These are phyloP conservation scores for Peucedramus taeniatus DNA, from an alignment of 2,113 vertebrate genomes.

Conservation along the genomic window DNA sequence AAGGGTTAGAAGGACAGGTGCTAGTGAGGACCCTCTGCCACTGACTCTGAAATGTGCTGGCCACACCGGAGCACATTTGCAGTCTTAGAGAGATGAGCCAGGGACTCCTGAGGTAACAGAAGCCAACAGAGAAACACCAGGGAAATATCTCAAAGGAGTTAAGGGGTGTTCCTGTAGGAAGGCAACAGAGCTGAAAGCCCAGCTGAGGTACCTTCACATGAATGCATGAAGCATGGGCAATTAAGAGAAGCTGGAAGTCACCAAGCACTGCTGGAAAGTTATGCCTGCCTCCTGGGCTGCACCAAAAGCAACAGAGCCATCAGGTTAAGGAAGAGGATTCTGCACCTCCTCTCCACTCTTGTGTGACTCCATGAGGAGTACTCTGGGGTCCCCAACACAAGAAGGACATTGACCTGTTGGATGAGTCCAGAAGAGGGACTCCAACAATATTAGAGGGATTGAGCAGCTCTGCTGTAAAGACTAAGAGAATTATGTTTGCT, in stretches of 20 bases:
- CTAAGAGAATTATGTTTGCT: not conserved
- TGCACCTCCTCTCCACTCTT: too few species aligned
- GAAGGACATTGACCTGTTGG: not conserved
- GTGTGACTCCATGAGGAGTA: accelerated
- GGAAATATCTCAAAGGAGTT: not conserved
- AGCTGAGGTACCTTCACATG: not conserved
- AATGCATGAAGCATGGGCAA: accelerated
- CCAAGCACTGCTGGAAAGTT: not conserved
- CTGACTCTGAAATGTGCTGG: not conserved
- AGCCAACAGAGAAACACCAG: not conserved
- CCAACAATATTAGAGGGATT: not conserved
- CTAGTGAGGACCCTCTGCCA: accelerated
- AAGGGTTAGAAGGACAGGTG: not conserved
- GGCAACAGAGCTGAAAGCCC: accelerated
- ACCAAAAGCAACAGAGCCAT: not conserved
- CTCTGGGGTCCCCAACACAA: not conserved
- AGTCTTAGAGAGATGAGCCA: not conserved
- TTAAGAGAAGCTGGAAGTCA: not conserved
- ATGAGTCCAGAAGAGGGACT: not conserved
- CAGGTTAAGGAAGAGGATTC: not conserved
- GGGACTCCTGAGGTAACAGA: not conserved
- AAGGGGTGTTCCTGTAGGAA: not conserved
- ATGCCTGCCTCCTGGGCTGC: not conserved
- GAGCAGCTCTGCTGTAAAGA: not conserved
- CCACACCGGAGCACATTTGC: accelerated